Percentiles rank a stretch among this genome's conserved stretches.
Evolutionary conservation across 2,888 invertebrate genomes (phyloP).

Genomic region (Graphium colonna): DNA sequence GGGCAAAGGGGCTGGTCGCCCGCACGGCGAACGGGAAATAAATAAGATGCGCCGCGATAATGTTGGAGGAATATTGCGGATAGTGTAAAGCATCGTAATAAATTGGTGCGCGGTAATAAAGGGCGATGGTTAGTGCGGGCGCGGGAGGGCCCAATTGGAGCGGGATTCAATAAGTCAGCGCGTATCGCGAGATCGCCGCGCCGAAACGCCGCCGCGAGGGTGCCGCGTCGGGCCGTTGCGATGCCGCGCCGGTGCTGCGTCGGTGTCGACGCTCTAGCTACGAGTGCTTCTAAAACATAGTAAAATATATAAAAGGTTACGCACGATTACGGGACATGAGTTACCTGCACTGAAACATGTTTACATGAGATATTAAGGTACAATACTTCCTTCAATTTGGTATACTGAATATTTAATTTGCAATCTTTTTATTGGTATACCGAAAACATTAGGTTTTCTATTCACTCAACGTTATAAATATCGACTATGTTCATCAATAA

Average conservation of each 20-base stretch:
- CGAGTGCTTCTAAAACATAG: neutral
- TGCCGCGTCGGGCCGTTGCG: neutral
- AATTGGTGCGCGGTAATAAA: slow-evolving; percentile 4
- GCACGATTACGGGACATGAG: slow-evolving; percentile 11
- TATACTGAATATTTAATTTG: too few relatives aligned
- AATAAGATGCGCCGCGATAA: slow-evolving; percentile 14
- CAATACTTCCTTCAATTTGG: too few relatives aligned
- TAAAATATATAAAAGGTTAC: slow-evolving; percentile 13
- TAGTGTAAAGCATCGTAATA: slow-evolving; percentile 7
- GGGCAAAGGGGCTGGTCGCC: neutral
- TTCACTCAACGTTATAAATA: neutral
- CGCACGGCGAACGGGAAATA: too few relatives aligned
- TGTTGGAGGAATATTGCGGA: slow-evolving; percentile 6
- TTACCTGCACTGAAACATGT: too few relatives aligned
- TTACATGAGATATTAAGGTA: too few relatives aligned
- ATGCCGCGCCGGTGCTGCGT: neutral
- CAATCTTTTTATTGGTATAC: too few relatives aligned
- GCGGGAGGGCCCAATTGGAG: slow-evolving; percentile 43
- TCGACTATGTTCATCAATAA: neutral
- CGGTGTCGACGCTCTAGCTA: neutral
- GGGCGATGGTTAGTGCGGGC: neutral
- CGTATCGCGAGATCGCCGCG: slow-evolving; percentile 2
- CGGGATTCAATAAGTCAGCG: slow-evolving; percentile 54
- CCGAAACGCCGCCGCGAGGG: neutral
- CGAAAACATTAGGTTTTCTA: too few relatives aligned